phyloP scores from a whole-genome alignment of 2,797 vertebrate species.

The Sebastes reedi region DNA sequence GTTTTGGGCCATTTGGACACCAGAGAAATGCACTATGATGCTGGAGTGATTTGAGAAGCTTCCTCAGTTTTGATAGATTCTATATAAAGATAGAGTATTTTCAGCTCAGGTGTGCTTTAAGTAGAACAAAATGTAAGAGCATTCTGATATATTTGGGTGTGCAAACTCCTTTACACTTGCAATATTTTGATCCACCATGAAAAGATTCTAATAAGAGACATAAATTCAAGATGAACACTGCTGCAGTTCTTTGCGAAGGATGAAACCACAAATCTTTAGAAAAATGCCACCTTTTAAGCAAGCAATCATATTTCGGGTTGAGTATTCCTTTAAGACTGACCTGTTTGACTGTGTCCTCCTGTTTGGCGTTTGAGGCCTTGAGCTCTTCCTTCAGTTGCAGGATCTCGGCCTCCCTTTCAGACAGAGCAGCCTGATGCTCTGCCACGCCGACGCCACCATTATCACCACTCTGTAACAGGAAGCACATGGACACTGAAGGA shows the following conservation, averaged over 20 bases:
- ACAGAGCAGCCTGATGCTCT: constrained; percentile 59
- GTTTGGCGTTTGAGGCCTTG: background rate
- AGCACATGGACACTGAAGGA: background rate
- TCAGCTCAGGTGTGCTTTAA: background rate
- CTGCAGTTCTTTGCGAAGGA: background rate
- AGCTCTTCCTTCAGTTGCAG: constrained; percentile 61
- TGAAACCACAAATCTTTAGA: background rate
- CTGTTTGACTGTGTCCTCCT: constrained; percentile 29
- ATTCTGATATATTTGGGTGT: background rate
- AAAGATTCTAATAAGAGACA: background rate
- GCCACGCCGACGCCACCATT: background rate
- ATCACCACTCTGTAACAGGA: constrained; percentile 35
- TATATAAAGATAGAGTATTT: background rate
- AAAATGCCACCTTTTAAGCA: background rate
- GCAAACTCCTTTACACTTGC: background rate
- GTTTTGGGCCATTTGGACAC: background rate
- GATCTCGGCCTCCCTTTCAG: constrained; percentile 65
- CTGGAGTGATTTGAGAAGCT: background rate
- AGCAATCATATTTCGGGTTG: background rate
- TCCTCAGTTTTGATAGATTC: background rate
- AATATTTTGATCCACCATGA: background rate
- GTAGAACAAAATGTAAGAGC: background rate
- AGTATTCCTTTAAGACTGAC: constrained; percentile 25
- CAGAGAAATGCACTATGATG: background rate
- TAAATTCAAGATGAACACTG: background rate